phyloP scores from a whole-genome alignment of 2,113 vertebrate genomes.

The Microtus pennsylvanicus region DNA sequence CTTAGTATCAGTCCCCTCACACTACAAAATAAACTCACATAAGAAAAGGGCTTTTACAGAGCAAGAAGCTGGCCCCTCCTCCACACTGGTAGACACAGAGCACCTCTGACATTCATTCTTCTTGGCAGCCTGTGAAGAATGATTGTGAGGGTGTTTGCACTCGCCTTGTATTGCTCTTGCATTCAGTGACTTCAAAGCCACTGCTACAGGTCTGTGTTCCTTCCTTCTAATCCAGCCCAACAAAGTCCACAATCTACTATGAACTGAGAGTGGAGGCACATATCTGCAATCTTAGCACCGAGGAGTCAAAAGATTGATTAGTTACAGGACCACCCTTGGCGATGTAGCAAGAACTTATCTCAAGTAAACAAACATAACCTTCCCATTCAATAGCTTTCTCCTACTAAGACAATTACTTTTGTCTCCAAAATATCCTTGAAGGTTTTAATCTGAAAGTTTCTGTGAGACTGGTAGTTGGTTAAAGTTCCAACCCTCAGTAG shows the following conservation, averaged over 20 bases:
- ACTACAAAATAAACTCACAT: not conserved
- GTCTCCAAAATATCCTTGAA: not conserved
- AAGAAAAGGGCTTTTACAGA: not conserved
- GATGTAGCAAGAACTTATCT: not conserved
- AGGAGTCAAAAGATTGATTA: not conserved
- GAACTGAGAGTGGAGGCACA: too few species aligned
- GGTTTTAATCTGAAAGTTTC: not conserved
- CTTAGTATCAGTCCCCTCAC: not conserved
- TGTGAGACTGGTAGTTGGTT: not conserved
- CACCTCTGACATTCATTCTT: accelerated
- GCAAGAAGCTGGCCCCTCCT: not conserved
- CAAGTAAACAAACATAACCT: not conserved
- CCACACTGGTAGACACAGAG: not conserved
- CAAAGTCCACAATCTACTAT: not conserved
- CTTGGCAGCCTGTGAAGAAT: accelerated
- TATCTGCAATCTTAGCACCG: not conserved
- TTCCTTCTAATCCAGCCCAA: not conserved
- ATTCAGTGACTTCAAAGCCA: not conserved
- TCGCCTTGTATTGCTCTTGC: not conserved
- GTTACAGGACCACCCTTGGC: not conserved
- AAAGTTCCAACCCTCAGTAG: not conserved
- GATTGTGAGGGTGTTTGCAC: not conserved
- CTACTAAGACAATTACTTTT: not conserved
- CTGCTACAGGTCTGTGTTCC: not conserved
- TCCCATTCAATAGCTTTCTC: not conserved